These are phyloP conservation scores for Dunckerocampus dactyliophorus DNA, from an alignment of 2,113 vertebrate species.

Conservation along the genomic window DNA sequence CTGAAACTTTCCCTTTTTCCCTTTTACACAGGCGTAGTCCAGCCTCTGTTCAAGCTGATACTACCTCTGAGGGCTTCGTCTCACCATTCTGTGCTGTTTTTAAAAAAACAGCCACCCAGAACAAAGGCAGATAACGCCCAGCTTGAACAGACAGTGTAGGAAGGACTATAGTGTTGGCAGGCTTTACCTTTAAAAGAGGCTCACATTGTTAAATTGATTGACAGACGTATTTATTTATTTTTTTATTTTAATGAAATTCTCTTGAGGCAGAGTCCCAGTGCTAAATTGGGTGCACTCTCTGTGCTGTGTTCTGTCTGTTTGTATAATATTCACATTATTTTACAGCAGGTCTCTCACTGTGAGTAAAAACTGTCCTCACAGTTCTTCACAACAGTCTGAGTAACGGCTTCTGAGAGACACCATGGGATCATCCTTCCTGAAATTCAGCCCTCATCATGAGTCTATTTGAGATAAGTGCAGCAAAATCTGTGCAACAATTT, in stretches of 20 bases:
- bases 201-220: conserved; percentile 41
- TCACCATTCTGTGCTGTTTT: too few species aligned
- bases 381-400: conserved; percentile 29
- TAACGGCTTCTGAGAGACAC: conserved; percentile 25
- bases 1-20: too few species aligned
- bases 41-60: too few species aligned
- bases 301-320: conserved; percentile 18
- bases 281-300: conserved; percentile 9
- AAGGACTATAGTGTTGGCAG: conserved; percentile 32
- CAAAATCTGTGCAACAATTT: conserved; percentile 45
- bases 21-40: too few species aligned
- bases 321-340: conserved; percentile 30
- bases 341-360: conserved; percentile 26
- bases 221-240: conserved; percentile 19
- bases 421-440: conserved; percentile 27
- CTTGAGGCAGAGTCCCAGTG: neutral
- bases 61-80: too few species aligned
- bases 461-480: conserved; percentile 56
- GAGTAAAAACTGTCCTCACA: conserved; percentile 32
- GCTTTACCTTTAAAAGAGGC: conserved; percentile 37
- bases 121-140: too few species aligned
- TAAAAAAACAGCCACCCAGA: too few species aligned
- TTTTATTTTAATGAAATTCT: conserved; percentile 21
- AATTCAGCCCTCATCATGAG: conserved; percentile 40
- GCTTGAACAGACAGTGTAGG: conserved; percentile 6